phyloP scores from a whole-genome alignment of 2,888 invertebrate genomes.

The Alcis repandata region DNA sequence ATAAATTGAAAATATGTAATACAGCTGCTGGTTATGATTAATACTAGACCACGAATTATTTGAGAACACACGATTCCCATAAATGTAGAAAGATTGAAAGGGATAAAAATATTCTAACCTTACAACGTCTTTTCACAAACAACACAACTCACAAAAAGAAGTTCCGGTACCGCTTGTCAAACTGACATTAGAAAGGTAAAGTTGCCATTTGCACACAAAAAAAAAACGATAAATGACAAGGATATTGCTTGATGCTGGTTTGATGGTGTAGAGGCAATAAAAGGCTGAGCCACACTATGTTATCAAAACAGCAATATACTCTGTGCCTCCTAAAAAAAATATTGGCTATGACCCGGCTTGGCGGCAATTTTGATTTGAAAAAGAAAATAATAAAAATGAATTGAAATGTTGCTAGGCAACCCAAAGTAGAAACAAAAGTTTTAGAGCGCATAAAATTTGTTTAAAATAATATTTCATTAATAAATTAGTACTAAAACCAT shows the following conservation, averaged over 20 bases:
- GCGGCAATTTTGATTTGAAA: conserved; percentile 30
- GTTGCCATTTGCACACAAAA: conserved; percentile 38
- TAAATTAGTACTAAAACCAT: conserved; percentile 70
- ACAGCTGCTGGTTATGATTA: conserved; percentile 1
- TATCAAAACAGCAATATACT: not conserved
- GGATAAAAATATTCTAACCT: conserved; percentile 80
- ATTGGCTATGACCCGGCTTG: not conserved
- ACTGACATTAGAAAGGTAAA: conserved; percentile 42
- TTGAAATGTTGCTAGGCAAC: conserved; percentile 50
- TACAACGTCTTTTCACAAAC: conserved; percentile 76
- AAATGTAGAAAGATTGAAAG: conserved; percentile 58
- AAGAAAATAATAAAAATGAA: not conserved
- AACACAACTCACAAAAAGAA: conserved; percentile 72
- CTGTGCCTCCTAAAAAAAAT: not conserved
- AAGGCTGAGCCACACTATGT: not conserved
- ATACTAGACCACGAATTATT: conserved; percentile 11
- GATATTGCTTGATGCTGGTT: conserved; percentile 11
- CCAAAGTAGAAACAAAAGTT: conserved; percentile 25
- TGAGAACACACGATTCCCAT: conserved; percentile 4
- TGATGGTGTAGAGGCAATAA: not conserved
- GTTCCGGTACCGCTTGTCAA: conserved; percentile 53
- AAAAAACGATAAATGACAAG: conserved; percentile 26
- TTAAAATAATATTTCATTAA: not conserved
- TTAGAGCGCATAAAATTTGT: not conserved
- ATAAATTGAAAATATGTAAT: conserved; percentile 40